These are phyloP conservation scores for Oryzias sinensis DNA, from an alignment of 2,797 vertebrate genomes.

Conservation along the genomic window DNA sequence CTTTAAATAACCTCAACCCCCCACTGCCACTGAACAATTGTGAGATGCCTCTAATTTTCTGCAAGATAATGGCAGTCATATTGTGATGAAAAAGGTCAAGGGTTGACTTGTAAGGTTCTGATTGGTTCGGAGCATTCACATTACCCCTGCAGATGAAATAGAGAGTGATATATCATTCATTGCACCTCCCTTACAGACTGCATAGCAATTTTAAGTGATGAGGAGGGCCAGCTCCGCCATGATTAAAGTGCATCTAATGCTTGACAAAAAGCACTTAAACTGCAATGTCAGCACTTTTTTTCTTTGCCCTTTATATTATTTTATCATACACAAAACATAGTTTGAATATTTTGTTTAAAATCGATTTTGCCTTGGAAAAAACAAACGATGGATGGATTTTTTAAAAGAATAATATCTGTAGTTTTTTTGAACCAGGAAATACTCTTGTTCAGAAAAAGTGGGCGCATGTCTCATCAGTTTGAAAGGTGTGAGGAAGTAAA, in stretches of 20 bases:
- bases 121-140: slow-evolving; percentile 78
- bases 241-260: slow-evolving; percentile 55
- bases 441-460: too few relatives aligned
- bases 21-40: slow-evolving; percentile 78
- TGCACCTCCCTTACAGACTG: slow-evolving; percentile 46
- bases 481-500: too few relatives aligned
- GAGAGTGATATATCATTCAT: slow-evolving; percentile 71
- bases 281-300: slow-evolving; percentile 45
- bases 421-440: too few relatives aligned
- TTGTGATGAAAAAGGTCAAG: slow-evolving; percentile 83
- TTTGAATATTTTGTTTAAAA: too few relatives aligned
- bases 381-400: too few relatives aligned
- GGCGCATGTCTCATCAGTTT: too few relatives aligned
- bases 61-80: slow-evolving; percentile 84
- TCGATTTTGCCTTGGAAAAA: too few relatives aligned
- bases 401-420: too few relatives aligned
- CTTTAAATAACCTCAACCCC: slow-evolving; percentile 77
- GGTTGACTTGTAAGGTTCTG: slow-evolving; percentile 74
- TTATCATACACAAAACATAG: neutral
- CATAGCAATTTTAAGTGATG: slow-evolving; percentile 58
- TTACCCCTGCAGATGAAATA: slow-evolving; percentile 70
- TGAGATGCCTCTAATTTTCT: slow-evolving; percentile 82
- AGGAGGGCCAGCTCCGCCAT: slow-evolving; percentile 43
- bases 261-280: slow-evolving; percentile 41
- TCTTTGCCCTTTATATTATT: slow-evolving; percentile 14